Percentiles rank a stretch among this genome's conserved stretches.
Conservation (phyloP, 2,113 vertebrate species). For the Urocynchramus pylzowi region DNA sequence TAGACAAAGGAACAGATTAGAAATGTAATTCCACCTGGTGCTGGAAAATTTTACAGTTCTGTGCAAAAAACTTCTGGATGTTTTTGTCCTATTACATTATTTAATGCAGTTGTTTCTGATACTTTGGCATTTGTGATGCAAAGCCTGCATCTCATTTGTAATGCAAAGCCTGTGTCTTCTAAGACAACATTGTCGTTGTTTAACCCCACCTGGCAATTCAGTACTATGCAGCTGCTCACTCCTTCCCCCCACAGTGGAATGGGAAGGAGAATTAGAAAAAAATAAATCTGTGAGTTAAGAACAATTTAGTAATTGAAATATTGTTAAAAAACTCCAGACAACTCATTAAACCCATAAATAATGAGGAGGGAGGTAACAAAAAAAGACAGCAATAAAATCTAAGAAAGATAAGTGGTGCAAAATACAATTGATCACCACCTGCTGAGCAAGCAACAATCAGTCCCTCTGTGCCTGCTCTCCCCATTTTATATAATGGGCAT, state of each 20-base stretch:
- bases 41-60: conserved; percentile 4
- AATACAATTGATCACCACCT: neutral
- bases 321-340: neutral
- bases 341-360: neutral
- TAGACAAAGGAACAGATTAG: conserved; percentile 27
- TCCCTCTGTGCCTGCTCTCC: too few species aligned
- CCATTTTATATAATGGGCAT: neutral
- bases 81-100: conserved; percentile 33
- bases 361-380: neutral
- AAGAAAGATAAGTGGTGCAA: neutral
- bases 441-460: neutral
- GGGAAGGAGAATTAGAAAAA: neutral
- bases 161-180: neutral
- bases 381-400: neutral
- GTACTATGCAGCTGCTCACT: neutral
- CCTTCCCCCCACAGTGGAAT: neutral
- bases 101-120: conserved; percentile 51
- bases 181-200: neutral
- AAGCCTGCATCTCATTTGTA: neutral
- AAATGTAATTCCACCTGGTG: neutral
- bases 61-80: conserved; percentile 46
- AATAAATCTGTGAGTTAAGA: neutral
- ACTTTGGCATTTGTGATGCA: neutral
- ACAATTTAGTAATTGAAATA: neutral
- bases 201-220: neutral